Evolutionary conservation across 1,140 invertebrate species (phyloP), one percentile per base, ranked within the genome.

Genomic region (Ceratosolen solmsi): DNA sequence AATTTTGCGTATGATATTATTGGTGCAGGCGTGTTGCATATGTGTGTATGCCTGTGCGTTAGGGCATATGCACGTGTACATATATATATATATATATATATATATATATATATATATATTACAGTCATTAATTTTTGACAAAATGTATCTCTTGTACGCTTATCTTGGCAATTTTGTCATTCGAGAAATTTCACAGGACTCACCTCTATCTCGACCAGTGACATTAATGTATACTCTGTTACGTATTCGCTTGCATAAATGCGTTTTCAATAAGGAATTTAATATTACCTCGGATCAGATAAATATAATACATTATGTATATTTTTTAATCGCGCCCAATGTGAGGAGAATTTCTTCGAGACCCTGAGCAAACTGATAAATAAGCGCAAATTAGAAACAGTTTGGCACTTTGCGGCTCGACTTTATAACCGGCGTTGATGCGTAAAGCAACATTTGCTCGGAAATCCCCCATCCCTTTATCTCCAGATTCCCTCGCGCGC

Each of bases 331-430:
- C 60, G 60, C 27, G 9, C 2, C 30, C 13, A 0, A 17, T 63
- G 30, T 7, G 13, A 63, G 25, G n/a, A 68, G 38, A 70, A 2
- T 41, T 41, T n/a, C 17, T n/a, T 25, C 65, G 65, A n/a, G 65
- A 5, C 22, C 25, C 51, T 51, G 41, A 49, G 46, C n/a, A 77
- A 65, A 77, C 75, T 68, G 46, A 25, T 36, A 77, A 77, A 77
- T 77, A 77, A 77, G 36, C 8, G n/a, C 60, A 68, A 77, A 51
- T 65, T n/a, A 41, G 74, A 36, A 27, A 46, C 13, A n/a, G 58
- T 76, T 46, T 41, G 56, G n/a, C n/a, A 36, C 5, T 74, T 74
- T 56, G 8, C 13, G 36, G 72, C 15, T 56, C 49, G 27, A 0
- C 15, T 30, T 51, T 72, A 49, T 22, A 2, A 8, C 25, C n/a